Evolutionary conservation across 2,113 vertebrate species (phyloP).

Genomic region (Rhinopomastus cyanomelas): DNA sequence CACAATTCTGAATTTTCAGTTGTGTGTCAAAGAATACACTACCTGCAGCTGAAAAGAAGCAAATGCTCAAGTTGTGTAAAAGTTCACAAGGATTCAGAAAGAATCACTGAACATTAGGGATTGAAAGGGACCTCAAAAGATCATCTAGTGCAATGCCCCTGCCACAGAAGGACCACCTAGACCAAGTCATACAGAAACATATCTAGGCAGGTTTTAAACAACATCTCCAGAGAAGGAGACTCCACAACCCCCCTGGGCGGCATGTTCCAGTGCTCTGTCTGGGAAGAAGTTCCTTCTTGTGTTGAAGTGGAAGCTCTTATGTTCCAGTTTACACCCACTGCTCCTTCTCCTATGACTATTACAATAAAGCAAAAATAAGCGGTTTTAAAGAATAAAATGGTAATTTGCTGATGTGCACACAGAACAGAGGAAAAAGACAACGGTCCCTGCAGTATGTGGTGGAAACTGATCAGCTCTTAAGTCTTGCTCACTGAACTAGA

Average conservation of each 20-base stretch:
- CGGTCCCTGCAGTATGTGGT: not conserved
- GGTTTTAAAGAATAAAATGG: not conserved
- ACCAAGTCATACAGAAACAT: too few relatives aligned
- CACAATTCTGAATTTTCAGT: not conserved
- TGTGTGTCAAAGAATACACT: not conserved
- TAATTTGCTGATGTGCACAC: not conserved
- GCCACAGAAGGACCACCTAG: too few relatives aligned
- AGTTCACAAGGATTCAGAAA: not conserved
- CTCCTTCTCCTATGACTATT: not conserved
- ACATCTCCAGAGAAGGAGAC: not conserved
- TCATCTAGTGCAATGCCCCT: too few relatives aligned
- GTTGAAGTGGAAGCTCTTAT: too few relatives aligned
- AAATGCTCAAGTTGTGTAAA: not conserved
- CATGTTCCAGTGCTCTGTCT: not conserved
- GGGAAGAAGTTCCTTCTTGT: too few relatives aligned
- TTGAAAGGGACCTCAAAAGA: too few relatives aligned
- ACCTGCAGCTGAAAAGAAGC: not conserved
- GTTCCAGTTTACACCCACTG: too few relatives aligned
- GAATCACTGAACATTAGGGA: too few relatives aligned
- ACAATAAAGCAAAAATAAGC: not conserved
- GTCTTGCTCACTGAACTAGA: not conserved
- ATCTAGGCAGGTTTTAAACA: too few relatives aligned
- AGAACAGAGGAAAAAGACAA: not conserved
- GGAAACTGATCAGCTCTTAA: not conserved
- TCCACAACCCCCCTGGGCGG: accelerated